These are phyloP conservation scores for Apotomis capreana DNA, from an alignment of 2,888 invertebrate genomes.

Conservation along the genomic window DNA sequence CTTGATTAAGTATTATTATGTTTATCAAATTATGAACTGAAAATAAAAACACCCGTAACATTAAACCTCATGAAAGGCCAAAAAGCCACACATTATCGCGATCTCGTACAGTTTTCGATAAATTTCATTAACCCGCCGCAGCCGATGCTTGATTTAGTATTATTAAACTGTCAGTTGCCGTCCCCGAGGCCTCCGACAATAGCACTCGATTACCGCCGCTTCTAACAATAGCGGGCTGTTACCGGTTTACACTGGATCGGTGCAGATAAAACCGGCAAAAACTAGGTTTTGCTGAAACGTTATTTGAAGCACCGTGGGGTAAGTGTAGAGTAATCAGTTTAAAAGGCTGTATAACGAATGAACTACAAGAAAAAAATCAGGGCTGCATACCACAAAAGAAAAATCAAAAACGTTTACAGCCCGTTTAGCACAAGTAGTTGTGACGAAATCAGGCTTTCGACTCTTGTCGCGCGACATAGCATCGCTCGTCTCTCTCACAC, in stretches of 20 bases:
- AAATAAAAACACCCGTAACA: too few relatives aligned
- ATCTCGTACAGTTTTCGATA: slow-evolving; percentile 33
- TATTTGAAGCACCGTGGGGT: too few relatives aligned
- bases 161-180: slow-evolving; percentile 75
- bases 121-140: slow-evolving; percentile 33
- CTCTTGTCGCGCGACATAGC: too few relatives aligned
- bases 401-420: too few relatives aligned
- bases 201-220: slow-evolving; percentile 58
- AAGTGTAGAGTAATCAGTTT: too few relatives aligned
- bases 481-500: too few relatives aligned
- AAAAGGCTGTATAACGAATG: too few relatives aligned
- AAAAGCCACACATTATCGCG: slow-evolving; percentile 17
- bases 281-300: neutral
- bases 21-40: neutral
- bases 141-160: slow-evolving; percentile 72
- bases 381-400: too few relatives aligned
- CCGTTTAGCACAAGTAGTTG: too few relatives aligned
- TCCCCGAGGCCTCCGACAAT: slow-evolving; percentile 61
- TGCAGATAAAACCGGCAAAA: neutral
- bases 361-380: too few relatives aligned
- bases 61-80: neutral
- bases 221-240: slow-evolving; percentile 18
- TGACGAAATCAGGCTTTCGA: too few relatives aligned
- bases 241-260: slow-evolving; percentile 3
- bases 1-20: slow-evolving; percentile 76